These are phyloP conservation scores for Muraenolepis orangiensis DNA, from an alignment of 2,797 vertebrate species.

Conservation along the genomic window DNA sequence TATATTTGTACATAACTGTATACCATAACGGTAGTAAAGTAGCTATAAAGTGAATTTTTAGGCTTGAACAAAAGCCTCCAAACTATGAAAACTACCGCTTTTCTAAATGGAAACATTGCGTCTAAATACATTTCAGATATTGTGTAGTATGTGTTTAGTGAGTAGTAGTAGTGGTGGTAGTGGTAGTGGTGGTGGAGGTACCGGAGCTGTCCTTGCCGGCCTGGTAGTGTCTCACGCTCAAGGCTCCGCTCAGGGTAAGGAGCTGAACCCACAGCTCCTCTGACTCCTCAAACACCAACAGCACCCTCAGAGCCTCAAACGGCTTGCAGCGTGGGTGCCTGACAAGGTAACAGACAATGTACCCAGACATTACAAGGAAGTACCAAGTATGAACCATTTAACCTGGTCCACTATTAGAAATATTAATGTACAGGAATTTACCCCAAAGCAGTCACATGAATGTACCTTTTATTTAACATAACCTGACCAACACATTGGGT, in stretches of 20 bases:
- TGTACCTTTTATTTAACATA: too few relatives aligned
- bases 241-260: constrained; percentile 83
- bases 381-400: too few relatives aligned
- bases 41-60: background rate
- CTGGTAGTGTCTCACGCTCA: constrained; percentile 80
- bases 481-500: too few relatives aligned
- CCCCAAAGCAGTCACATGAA: too few relatives aligned
- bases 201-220: constrained; percentile 78
- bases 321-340: constrained; percentile 90
- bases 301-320: constrained; percentile 84
- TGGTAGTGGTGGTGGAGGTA: constrained; percentile 41
- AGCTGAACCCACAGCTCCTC: constrained; percentile 88
- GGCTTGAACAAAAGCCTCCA: background rate
- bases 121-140: background rate
- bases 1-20: background rate
- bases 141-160: background rate
- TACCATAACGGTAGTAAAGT: too few relatives aligned
- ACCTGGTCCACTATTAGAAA: too few relatives aligned
- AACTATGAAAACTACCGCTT: background rate
- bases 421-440: too few relatives aligned
- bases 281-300: constrained; percentile 85
- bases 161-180: background rate
- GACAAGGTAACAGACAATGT: background rate
- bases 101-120: background rate
- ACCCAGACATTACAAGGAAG: background rate